These are phyloP conservation scores for rabbit (Oryctolagus cuniculus) DNA, from an alignment of 2,113 vertebrate species.

Conservation along the genomic window mOryCun1.1 NC_091436.1:90192001-90192500, in stretches of 20 bases:
- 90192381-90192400: background rate
- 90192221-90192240: background rate
- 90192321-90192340: background rate
- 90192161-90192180: background rate
- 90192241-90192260: conserved; percentile 16
- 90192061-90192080: conserved; percentile 6
- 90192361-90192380: background rate
- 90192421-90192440: background rate
- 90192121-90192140: background rate
- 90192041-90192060: background rate
- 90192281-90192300: background rate
- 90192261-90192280: conserved; percentile 33
- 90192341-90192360: background rate
- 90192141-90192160: background rate
- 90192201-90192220: background rate
- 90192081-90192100: background rate
- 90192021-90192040: background rate
- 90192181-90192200: background rate
- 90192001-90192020: background rate
- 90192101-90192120: background rate
- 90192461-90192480: conserved; percentile 38
- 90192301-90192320: background rate
- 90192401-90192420: background rate
- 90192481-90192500: background rate
- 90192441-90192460: background rate